These are phyloP conservation scores for Andrena fulva DNA, from an alignment of 2,888 invertebrate genomes.

Conservation along the genomic window DNA sequence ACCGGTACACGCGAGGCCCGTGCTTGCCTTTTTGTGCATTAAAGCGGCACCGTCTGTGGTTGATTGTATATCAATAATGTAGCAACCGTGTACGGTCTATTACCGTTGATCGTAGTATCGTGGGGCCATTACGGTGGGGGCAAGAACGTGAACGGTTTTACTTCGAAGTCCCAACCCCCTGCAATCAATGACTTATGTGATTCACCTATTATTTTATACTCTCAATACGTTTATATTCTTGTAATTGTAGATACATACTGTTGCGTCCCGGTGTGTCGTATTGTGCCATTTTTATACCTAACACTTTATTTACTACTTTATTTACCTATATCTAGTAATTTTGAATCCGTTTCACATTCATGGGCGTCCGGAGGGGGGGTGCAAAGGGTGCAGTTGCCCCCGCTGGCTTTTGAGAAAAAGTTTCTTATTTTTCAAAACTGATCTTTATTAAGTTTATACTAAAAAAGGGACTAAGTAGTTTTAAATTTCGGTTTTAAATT, in stretches of 20 bases:
- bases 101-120: not conserved
- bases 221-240: not conserved
- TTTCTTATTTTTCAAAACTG: no score
- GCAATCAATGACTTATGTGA: not conserved
- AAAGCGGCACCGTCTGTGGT: not conserved
- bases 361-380: no score
- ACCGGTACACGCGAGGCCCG: not conserved
- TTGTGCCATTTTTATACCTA: not conserved
- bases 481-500: no score
- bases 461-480: no score
- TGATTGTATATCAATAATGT: conserved; percentile 20
- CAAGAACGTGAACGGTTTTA: no score
- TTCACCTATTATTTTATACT: not conserved
- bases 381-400: no score
- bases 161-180: not conserved
- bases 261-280: no score
- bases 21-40: conserved; percentile 2
- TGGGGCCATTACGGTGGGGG: not conserved
- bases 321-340: not conserved
- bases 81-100: not conserved
- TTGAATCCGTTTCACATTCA: not conserved
- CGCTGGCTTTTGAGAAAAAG: no score
- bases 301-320: not conserved
- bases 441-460: no score
- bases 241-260: not conserved